These are phyloP conservation scores for Lagopus muta DNA, from an alignment of 2,113 vertebrate species.

Conservation along the genomic window DNA sequence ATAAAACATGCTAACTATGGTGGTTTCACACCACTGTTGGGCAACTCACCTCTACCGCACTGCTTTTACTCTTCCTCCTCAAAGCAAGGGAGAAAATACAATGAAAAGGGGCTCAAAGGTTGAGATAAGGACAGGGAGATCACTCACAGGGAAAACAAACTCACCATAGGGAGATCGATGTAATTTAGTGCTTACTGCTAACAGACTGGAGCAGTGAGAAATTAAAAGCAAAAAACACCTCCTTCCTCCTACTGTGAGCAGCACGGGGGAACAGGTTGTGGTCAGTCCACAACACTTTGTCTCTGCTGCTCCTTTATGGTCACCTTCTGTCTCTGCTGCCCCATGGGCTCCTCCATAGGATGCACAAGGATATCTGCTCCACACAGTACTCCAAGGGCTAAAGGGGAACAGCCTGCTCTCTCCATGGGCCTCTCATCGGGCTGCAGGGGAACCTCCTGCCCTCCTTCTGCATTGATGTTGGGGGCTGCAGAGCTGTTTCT, in stretches of 20 bases:
- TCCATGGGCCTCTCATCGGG: neutral
- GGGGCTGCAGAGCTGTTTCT: neutral
- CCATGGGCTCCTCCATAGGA: too few species aligned
- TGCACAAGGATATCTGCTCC: too few species aligned
- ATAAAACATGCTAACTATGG: neutral
- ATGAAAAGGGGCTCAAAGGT: neutral
- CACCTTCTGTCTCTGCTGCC: too few species aligned
- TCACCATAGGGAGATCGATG: too few species aligned
- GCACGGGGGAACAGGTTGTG: too few species aligned
- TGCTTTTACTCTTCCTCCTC: neutral
- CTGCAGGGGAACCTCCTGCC: neutral
- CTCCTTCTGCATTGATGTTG: neutral
- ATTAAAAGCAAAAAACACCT: too few species aligned
- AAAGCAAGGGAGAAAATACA: neutral
- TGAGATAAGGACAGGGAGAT: neutral
- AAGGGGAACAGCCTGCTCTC: neutral
- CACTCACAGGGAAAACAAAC: too few species aligned
- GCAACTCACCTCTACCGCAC: neutral
- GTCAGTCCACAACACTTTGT: too few species aligned
- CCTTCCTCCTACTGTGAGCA: too few species aligned
- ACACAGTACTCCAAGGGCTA: neutral
- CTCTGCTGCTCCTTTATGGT: too few species aligned
- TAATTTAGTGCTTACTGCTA: too few species aligned
- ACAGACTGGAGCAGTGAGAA: too few species aligned
- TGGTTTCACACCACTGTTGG: neutral